Percentiles rank a stretch among this genome's conserved stretches.
Evolutionary conservation across 2,113 vertebrate species (phyloP).

Genomic region (Sprattus sprattus): DNA sequence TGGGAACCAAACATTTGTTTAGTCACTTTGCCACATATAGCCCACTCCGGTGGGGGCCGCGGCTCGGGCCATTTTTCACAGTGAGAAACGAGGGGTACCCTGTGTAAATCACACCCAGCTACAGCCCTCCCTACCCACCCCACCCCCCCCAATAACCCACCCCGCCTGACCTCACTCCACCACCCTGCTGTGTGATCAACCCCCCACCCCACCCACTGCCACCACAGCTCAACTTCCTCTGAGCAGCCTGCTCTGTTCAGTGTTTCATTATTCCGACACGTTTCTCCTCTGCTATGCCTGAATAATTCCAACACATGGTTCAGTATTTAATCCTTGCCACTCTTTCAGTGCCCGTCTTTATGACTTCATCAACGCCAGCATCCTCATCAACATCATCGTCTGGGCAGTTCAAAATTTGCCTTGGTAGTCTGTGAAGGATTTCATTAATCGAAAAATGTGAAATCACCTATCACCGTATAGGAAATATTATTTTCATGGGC

Average conservation of each 20-base stretch:
- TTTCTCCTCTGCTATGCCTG: background rate
- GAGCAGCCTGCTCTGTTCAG: background rate
- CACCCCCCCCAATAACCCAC: background rate
- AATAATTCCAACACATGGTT: background rate
- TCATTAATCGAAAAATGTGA: background rate
- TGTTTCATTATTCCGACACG: background rate
- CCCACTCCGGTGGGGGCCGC: slow-evolving; percentile 44
- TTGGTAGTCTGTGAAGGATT: background rate
- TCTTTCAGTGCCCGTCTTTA: background rate
- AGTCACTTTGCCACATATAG: slow-evolving; percentile 63
- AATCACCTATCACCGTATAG: background rate
- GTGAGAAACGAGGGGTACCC: slow-evolving; percentile 40
- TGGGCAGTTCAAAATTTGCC: background rate
- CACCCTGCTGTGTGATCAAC: background rate
- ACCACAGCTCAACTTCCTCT: background rate
- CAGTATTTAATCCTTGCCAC: background rate
- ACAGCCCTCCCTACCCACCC: background rate
- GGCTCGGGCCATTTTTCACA: slow-evolving; percentile 45
- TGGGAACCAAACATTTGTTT: slow-evolving; percentile 79
- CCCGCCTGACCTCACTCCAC: background rate
- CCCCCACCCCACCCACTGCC: background rate
- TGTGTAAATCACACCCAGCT: slow-evolving; percentile 48
- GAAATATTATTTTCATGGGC: background rate
- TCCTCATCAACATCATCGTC: background rate
- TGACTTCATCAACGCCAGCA: background rate